Base-by-base conservation (phyloP, 2,113 vertebrate species). In the Ameiurus melas region DNA sequence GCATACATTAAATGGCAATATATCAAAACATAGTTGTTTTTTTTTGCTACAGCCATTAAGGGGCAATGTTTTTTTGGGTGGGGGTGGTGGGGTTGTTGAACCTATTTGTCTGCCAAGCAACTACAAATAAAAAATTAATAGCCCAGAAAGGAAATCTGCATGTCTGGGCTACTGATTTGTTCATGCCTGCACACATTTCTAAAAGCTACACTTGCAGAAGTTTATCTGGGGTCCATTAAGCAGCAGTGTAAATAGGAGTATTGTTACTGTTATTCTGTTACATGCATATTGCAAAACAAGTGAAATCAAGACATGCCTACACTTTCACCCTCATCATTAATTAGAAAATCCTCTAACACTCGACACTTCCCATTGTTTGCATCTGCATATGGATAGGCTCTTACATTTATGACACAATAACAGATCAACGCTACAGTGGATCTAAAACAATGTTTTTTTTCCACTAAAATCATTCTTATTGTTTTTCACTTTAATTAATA, bases 121-220 rank as follows among this genome's bases (percentile, higher is more conserved):
- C 43, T 78, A 78, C 43, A 51, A 78, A 79, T 55, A 30, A 30
- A 53, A 80, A n/a, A 10, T n/a, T 80, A 57, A 80, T 17, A 80
- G 51, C 51, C 27, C n/a, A 19, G 27, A 79, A 79, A 80, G 51
- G 14, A 55, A 16, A 55, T 30, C 14, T 79, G 27, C 51, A 30
- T 33, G 12, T 57, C 12, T 27, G 73, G 73, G 22, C 19, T 78
- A 39, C 36, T 75, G 36, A 43, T 75, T 75, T 51, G 39, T 27
- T 5, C 43, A n/a, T 78, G 39, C 43, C 10, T 47, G 58, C 5
- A 83, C 36, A 64, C n/a, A 51, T 53, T 53, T 17, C 83, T 84
- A 53, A 84, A 51, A 51, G 39, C 27, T 53, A 84, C 64, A 17
- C 58, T 83, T 83, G 58, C 81, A 64, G 20, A 47, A 64, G 60